Evolutionary conservation across 1,140 invertebrate species (phyloP).

Genomic region (Euglossa dilemma): DNA sequence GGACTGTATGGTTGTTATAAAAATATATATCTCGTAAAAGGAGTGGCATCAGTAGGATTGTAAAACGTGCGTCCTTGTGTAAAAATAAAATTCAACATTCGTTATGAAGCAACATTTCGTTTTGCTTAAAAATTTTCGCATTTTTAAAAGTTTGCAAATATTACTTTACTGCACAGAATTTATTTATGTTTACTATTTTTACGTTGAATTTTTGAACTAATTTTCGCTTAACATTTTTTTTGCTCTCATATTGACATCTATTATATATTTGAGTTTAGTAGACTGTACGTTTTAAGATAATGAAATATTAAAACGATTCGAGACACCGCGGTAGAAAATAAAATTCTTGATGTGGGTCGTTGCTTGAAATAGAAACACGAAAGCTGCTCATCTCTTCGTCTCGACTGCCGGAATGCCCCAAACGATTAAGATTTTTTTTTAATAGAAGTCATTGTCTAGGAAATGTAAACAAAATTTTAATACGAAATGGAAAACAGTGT

Average conservation of each 20-base stretch:
- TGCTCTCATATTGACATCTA: background rate
- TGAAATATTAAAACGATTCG: conserved; percentile 44
- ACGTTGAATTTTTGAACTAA: background rate
- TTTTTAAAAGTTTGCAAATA: background rate
- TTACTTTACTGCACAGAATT: background rate
- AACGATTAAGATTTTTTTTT: conserved; percentile 54
- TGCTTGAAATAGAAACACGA: conserved; percentile 69
- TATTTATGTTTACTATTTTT: background rate
- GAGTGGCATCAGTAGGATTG: background rate
- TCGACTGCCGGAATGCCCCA: conserved; percentile 31
- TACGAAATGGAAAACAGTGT: background rate
- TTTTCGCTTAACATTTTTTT: background rate
- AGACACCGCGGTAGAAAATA: conserved; percentile 64
- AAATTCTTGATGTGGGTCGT: conserved; percentile 77
- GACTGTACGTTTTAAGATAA: background rate
- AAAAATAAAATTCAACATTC: conserved; percentile 7
- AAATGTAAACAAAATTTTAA: background rate
- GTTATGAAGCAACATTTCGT: background rate
- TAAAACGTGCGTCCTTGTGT: background rate
- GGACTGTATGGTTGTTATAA: background rate
- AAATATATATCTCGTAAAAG: conserved; percentile 6
- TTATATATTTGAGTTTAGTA: background rate
- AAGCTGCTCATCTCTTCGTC: conserved; percentile 34
- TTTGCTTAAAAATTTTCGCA: background rate
- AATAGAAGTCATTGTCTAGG: background rate